A percentile compares a stretch with the other conserved stretches of the same genome.
phyloP scores from a whole-genome alignment of 1,140 invertebrate genomes.

The Bicyclus anynana region DNA sequence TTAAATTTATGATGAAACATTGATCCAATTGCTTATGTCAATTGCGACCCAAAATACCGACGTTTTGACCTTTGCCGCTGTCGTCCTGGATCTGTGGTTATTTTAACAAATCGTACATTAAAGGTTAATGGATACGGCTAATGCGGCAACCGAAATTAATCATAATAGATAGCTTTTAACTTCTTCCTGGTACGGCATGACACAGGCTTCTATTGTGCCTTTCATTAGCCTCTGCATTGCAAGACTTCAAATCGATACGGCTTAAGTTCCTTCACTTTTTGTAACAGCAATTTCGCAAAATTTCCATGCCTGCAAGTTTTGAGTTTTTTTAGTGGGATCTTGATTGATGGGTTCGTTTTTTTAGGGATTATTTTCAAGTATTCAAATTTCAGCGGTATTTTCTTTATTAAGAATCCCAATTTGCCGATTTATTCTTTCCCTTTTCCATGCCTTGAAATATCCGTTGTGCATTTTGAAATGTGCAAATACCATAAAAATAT shows the following conservation, averaged over 20 bases:
- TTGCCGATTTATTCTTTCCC: too few relatives aligned
- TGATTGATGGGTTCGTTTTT: too few relatives aligned
- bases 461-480: too few relatives aligned
- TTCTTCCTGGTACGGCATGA: conserved; percentile 18
- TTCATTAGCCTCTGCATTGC: conserved; percentile 7
- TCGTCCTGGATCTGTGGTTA: background rate
- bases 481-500: too few relatives aligned
- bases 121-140: background rate
- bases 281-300: background rate
- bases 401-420: too few relatives aligned
- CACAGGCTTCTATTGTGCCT: conserved; percentile 4
- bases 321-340: background rate
- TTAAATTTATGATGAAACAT: too few relatives aligned
- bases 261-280: background rate
- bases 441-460: too few relatives aligned
- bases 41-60: background rate
- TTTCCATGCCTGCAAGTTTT: background rate
- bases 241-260: background rate
- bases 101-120: background rate
- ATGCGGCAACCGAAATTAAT: background rate
- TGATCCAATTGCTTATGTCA: background rate
- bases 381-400: too few relatives aligned
- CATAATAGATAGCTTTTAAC: background rate
- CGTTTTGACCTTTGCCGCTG: background rate
- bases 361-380: too few relatives aligned